These are phyloP conservation scores for Prunella himalayana DNA, from an alignment of 2,113 vertebrate species.

Conservation along the genomic window DNA sequence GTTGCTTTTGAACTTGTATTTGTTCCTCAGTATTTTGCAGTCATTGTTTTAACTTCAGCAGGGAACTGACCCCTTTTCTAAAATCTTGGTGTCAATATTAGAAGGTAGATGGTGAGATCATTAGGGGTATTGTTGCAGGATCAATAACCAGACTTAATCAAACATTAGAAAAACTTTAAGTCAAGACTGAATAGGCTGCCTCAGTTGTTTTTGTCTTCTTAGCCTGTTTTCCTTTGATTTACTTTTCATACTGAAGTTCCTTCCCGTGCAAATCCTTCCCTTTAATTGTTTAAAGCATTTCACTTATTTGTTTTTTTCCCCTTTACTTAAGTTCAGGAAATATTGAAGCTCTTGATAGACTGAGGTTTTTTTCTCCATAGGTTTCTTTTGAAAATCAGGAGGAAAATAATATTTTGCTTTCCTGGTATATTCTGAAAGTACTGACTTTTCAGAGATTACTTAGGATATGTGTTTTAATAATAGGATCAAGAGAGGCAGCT, in stretches of 20 bases:
- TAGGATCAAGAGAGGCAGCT: slow-evolving; percentile 55
- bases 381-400: not conserved
- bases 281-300: not conserved
- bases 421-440: not conserved
- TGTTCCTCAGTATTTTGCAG: not conserved
- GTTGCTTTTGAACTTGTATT: not conserved
- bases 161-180: not conserved
- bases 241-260: not conserved
- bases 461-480: slow-evolving; percentile 60
- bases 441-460: not conserved
- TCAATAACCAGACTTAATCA: not conserved
- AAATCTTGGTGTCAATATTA: not conserved
- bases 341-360: not conserved
- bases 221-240: not conserved
- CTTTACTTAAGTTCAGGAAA: not conserved
- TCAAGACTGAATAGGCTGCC: rapidly evolving
- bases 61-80: not conserved
- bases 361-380: not conserved
- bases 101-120: not conserved
- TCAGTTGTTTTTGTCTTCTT: not conserved
- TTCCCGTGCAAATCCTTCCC: not conserved
- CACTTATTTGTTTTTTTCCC: not conserved
- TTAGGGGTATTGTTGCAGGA: not conserved
- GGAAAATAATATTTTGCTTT: not conserved
- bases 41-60: not conserved